Conservation (phyloP, 1,140 invertebrate genomes). For the Charaxes varanes region DNA sequence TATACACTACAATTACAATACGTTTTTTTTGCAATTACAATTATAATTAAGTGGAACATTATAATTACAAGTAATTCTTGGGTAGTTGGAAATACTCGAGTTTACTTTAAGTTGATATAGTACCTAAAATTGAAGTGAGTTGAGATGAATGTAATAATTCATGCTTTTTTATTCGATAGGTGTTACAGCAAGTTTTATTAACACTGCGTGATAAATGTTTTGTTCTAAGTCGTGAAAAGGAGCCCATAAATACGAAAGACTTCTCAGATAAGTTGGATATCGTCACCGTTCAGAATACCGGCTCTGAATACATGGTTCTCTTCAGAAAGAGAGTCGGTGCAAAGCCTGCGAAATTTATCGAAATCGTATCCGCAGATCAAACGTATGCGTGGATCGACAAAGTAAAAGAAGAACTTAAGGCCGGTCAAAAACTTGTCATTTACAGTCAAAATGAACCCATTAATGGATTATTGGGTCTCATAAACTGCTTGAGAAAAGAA, state of each 20-base stretch:
- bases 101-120: no score
- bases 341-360: constrained; percentile 60
- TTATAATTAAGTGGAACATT: no score
- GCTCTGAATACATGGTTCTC: constrained; percentile 59
- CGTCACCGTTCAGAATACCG: constrained; percentile 55
- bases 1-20: no score
- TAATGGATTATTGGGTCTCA: constrained; percentile 90
- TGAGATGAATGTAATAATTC: no score
- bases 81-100: no score
- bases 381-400: constrained; percentile 60
- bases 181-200: constrained; percentile 48
- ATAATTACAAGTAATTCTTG: no score
- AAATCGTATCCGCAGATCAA: constrained; percentile 41
- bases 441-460: no score
- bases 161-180: constrained; percentile 26
- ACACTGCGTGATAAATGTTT: constrained; percentile 66
- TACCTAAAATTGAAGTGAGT: no score
- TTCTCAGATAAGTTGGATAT: constrained; percentile 53
- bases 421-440: constrained; percentile 74
- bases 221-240: constrained; percentile 69
- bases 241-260: constrained; percentile 37
- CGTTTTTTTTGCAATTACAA: no score
- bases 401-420: constrained; percentile 74
- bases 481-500: constrained; percentile 84
- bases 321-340: constrained; percentile 56